Evolutionary conservation across 2,113 vertebrate species (phyloP), one percentile per base, ranked within the genome.

Genomic region (Fregata magnificens): DNA sequence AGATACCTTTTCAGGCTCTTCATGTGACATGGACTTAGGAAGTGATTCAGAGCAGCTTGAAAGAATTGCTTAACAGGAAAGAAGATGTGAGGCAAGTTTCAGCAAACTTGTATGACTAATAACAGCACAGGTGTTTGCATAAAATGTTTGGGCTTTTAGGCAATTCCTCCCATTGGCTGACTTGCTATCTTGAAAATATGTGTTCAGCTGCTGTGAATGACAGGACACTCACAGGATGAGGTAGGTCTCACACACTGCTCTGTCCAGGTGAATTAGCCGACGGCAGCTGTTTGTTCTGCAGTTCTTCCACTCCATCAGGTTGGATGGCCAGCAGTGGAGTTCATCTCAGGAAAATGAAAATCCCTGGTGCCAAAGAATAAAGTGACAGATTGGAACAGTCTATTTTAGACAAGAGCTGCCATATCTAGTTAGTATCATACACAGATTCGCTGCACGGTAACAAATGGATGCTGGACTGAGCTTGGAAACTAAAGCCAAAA

Each of bases 401-500:
- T 97, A 85, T 95, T 97, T 95, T 82, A 90, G 95, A 95, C 72
- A 82, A 95, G 88, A 93, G 74, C 93, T 97, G 93, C 95, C 94
- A 88, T 5, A 7, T 95, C 84, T 85, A 85, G 84, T 97, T 94
- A 97, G 67, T 55, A 16, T 96, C 87, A 96, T 52, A 86, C 50
- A 79, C 53, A 93, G 78, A 90, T 47, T 90, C 10, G 2, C 74
- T 82, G 93, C 70, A 62, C 67, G 55, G 66, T 70, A 91, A 91
- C 70, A 93, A 96, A 95, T 80, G 81, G 70, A 91, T 89, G 73
- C 45, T 95, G 93, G 86, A 72, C 77, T 66, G 53, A 77, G 81
- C 71, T 55, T 59, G 55, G 84, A 91, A 97, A 83, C n/a, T 34
- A 62, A 77, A 93, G 74, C 84, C 81, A 94, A 70, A 96, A 86